Percentiles rank a stretch among this genome's conserved stretches.
phyloP scores from a whole-genome alignment of 2,797 vertebrate genomes.

The Sciurus carolinensis region DNA sequence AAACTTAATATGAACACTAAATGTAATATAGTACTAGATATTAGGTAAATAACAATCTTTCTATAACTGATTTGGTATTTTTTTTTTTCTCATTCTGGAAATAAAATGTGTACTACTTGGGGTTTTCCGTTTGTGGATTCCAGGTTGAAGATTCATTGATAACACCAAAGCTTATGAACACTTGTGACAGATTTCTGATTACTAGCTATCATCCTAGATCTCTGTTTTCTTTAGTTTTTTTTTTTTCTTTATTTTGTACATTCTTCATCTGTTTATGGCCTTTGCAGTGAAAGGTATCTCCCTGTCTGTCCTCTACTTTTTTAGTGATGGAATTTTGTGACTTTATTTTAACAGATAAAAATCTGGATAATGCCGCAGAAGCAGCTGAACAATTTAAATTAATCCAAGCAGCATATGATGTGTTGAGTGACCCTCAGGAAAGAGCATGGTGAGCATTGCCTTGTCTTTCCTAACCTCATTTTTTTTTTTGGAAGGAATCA shows the following conservation, averaged over 20 bases:
- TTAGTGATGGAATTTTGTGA: slow-evolving; percentile 22
- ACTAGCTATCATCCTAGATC: neutral
- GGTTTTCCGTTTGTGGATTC: neutral
- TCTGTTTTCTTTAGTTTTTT: neutral
- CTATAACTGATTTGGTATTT: neutral
- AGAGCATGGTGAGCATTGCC: slow-evolving; percentile 93
- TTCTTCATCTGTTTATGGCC: neutral
- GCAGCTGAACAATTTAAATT: slow-evolving; percentile 97
- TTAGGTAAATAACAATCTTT: neutral
- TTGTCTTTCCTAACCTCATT: neutral
- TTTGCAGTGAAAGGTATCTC: neutral
- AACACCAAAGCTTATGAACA: neutral
- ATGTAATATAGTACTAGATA: neutral
- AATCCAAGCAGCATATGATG: slow-evolving; percentile 98
- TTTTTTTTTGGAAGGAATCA: neutral
- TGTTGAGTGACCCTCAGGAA: slow-evolving; percentile 97
- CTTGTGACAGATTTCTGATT: neutral
- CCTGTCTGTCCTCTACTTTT: slow-evolving; percentile 1
- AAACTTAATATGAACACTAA: neutral
- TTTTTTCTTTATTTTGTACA: neutral
- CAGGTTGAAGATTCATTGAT: neutral
- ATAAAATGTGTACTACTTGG: neutral
- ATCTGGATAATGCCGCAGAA: slow-evolving; percentile 95
- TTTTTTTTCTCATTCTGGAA: neutral
- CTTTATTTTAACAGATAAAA: slow-evolving; percentile 93